Base-by-base conservation (phyloP, 2,888 invertebrate genomes). In the Nemoura dubitans region DNA sequence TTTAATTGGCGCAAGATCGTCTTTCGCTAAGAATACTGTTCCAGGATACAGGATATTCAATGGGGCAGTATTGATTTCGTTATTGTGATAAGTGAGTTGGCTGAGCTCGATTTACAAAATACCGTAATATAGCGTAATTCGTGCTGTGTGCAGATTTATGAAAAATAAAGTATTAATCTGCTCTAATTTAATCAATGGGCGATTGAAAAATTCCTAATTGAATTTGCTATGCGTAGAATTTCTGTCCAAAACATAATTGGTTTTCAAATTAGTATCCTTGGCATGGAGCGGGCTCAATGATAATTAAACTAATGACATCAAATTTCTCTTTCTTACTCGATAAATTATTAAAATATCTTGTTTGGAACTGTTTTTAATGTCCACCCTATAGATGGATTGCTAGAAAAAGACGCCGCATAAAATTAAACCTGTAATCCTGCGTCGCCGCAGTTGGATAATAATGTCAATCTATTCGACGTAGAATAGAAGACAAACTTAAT, bases 271-370 rank as follows among this genome's bases (percentile, higher is more conserved):
- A 59, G 21, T 16, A 59, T 10, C 59, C 59, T 10, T 14, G 21
- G 21, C 59, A 59, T 14, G 59, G 59, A 7, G 59, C 21, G 59
- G 59, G 59, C 59, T 59, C 59, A 7, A 59, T 59, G 14, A 1
- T 59, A 59, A 59, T 59, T 59, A 59, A 21, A 59, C 59, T 59
- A 59, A 59, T 59, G 59, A 59, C 59, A 59, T 59, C 59, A 59
- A 59, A 59, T 59, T 59, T 59, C 59, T 59, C 59, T 59, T 59
- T 59, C 14, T 59, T 21, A 16, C 21, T 21, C 14, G 1, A 59
- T 59, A 59, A 59, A 59, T 59, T 59, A 59, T 59, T 59, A 21
- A 59, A 59, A 59, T 59, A 59, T 59, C 59, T 59, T 59, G 16
- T 21, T 59, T 59, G 59, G 59, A 59, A 59, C 16, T 10, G 59